Evolutionary conservation across 1,140 invertebrate species (phyloP).

Genomic region (Sycobia sp.): DNA sequence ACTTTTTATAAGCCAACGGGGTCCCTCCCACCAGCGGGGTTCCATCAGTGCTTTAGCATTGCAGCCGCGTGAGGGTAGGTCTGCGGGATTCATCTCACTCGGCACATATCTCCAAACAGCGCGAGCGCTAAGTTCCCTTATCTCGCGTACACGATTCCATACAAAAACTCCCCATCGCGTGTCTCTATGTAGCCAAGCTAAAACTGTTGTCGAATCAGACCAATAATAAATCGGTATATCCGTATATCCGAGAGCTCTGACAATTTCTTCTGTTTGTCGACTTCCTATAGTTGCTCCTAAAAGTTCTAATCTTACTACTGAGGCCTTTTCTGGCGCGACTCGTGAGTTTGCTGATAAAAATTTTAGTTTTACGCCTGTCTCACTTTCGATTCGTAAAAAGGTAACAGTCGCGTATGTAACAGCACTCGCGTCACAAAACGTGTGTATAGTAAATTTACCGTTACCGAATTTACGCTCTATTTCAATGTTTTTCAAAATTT

Average conservation of each 20-base stretch:
- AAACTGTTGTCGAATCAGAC: too few species aligned
- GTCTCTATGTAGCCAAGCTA: slow-evolving; percentile 31
- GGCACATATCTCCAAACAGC: not conserved
- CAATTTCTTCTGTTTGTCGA: too few species aligned
- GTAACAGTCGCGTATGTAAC: slow-evolving; percentile 24
- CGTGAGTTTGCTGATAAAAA: slow-evolving; percentile 44
- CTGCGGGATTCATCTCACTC: too few species aligned
- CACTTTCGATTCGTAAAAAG: not conserved
- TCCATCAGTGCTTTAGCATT: too few species aligned
- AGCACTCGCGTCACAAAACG: slow-evolving; percentile 40
- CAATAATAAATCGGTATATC: not conserved
- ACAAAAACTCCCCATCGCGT: too few species aligned
- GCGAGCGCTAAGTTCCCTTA: not conserved
- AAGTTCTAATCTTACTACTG: slow-evolving; percentile 10
- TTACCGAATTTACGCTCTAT: not conserved
- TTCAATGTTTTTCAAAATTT: not conserved
- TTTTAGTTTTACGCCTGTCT: not conserved
- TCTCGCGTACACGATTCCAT: too few species aligned
- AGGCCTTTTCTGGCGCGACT: slow-evolving; percentile 5
- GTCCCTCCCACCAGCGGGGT: slow-evolving; percentile 43
- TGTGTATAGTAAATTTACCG: not conserved
- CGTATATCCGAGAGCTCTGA: not conserved
- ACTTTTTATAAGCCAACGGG: too few species aligned
- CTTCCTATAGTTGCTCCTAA: slow-evolving; percentile 48
- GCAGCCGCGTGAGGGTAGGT: too few species aligned